These are phyloP conservation scores for Beris morrisii DNA, from an alignment of 2,888 invertebrate species.

Conservation along the genomic window DNA sequence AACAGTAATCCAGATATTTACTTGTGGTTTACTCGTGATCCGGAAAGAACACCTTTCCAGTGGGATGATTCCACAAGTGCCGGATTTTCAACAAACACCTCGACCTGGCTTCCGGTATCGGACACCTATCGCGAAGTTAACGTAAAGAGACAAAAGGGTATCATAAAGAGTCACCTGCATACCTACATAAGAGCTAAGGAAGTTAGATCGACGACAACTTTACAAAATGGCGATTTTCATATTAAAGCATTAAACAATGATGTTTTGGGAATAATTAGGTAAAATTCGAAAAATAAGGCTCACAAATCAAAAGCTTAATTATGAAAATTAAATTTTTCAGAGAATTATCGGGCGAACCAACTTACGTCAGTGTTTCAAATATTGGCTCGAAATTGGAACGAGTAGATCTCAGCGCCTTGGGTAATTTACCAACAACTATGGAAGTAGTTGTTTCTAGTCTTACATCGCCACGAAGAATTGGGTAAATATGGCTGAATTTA, in stretches of 20 bases:
- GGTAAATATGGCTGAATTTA: constrained; percentile 59
- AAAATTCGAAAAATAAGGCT: constrained; percentile 6
- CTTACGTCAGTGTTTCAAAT: constrained; percentile 12
- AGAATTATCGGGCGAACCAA: constrained; percentile 1
- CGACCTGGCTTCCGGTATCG: constrained; percentile 56
- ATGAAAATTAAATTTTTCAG: background rate
- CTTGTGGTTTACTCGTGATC: constrained; percentile 63
- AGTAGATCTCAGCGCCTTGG: background rate
- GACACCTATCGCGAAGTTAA: constrained; percentile 63
- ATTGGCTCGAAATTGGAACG: constrained; percentile 11
- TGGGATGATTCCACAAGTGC: constrained; percentile 59
- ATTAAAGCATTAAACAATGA: constrained; percentile 58
- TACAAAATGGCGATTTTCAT: constrained; percentile 54
- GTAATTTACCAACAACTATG: constrained; percentile 1
- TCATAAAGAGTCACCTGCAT: constrained; percentile 60
- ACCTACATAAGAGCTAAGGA: constrained; percentile 62
- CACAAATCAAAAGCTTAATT: too few relatives aligned
- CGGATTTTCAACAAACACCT: constrained; percentile 48
- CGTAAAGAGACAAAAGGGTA: constrained; percentile 57
- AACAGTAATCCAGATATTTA: constrained; percentile 61
- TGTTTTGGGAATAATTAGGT: constrained; percentile 57
- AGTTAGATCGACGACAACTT: constrained; percentile 46
- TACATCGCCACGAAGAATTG: constrained; percentile 9
- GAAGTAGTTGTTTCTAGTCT: constrained; percentile 11
- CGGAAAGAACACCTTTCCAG: constrained; percentile 65